A percentile compares a stretch with the other conserved stretches of the same genome.
Evolutionary conservation across 1,140 invertebrate species (phyloP).

Genomic region (Hylaeus anthracinus): DNA sequence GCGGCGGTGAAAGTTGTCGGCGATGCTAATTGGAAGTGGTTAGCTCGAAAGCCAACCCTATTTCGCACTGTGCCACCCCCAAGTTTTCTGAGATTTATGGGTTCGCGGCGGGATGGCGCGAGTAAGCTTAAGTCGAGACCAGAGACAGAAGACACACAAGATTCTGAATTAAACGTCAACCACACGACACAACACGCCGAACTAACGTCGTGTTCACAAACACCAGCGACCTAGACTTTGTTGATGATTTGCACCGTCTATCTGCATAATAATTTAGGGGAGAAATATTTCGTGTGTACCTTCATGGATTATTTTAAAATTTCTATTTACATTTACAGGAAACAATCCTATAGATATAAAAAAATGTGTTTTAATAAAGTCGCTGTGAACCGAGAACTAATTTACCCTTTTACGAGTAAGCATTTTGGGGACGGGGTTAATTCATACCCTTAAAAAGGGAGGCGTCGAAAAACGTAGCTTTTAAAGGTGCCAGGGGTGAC

Average conservation of each 20-base stretch:
- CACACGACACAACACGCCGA: slow-evolving; percentile 60
- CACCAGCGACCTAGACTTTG: slow-evolving; percentile 41
- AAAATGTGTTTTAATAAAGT: too few species aligned
- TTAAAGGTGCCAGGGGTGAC: too few species aligned
- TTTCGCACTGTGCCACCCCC: slow-evolving; percentile 43
- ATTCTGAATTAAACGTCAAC: slow-evolving; percentile 68
- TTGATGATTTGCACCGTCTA: slow-evolving; percentile 42
- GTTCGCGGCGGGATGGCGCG: slow-evolving; percentile 34
- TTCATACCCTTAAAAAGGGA: too few species aligned
- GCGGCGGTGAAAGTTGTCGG: slow-evolving; percentile 35
- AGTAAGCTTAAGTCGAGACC: slow-evolving; percentile 39
- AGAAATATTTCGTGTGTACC: slow-evolving; percentile 18
- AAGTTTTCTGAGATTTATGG: slow-evolving; percentile 68
- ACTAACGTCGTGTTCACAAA: slow-evolving; percentile 54
- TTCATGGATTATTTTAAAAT: neutral
- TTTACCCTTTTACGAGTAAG: too few species aligned
- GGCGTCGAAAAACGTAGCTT: too few species aligned
- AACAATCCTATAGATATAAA: too few species aligned
- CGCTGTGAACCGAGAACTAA: too few species aligned
- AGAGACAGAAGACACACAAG: slow-evolving; percentile 43
- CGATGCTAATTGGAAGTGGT: slow-evolving; percentile 67
- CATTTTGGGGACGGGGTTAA: too few species aligned
- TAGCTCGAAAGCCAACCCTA: slow-evolving; percentile 45
- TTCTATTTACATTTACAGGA: too few species aligned
- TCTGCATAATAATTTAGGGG: slow-evolving; percentile 46